These are phyloP conservation scores for Crotalus viridis DNA, from an alignment of 2,113 vertebrate genomes.

Conservation along the genomic window DNA sequence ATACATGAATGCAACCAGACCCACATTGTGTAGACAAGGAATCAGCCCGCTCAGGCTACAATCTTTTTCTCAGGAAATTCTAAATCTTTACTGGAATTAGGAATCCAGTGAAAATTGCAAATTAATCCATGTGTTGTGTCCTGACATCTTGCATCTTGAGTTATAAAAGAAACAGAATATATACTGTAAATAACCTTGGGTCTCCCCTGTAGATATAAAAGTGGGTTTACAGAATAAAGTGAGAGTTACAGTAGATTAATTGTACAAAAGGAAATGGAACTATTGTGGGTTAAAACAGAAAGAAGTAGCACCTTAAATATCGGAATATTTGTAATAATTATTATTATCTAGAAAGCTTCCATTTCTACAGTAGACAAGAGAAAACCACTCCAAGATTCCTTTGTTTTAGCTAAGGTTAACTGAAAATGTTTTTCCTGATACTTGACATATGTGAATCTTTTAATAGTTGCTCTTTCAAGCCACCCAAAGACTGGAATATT, in stretches of 20 bases:
- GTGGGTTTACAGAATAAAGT: not conserved
- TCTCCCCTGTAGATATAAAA: not conserved
- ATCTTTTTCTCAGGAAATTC: not conserved
- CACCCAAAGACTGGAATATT: constrained; percentile 1
- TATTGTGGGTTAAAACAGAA: not conserved
- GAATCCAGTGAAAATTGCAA: not conserved
- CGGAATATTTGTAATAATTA: not conserved
- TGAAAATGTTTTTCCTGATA: not conserved
- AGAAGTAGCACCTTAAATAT: not conserved
- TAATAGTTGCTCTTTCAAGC: constrained; percentile 10
- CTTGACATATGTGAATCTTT: not conserved
- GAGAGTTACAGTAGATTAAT: not conserved
- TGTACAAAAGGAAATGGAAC: not conserved
- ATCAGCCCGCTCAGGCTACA: not conserved
- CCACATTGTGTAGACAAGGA: not conserved
- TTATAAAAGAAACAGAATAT: not conserved
- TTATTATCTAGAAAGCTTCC: not conserved
- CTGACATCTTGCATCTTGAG: not conserved
- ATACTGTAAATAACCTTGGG: not conserved
- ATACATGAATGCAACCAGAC: not conserved
- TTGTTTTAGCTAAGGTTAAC: not conserved
- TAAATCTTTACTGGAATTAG: not conserved
- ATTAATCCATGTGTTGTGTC: not conserved
- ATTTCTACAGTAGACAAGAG: not conserved
- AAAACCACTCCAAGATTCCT: not conserved